phyloP scores from a whole-genome alignment of 1,140 invertebrate genomes.

The Drosophila yakuba region DNA sequence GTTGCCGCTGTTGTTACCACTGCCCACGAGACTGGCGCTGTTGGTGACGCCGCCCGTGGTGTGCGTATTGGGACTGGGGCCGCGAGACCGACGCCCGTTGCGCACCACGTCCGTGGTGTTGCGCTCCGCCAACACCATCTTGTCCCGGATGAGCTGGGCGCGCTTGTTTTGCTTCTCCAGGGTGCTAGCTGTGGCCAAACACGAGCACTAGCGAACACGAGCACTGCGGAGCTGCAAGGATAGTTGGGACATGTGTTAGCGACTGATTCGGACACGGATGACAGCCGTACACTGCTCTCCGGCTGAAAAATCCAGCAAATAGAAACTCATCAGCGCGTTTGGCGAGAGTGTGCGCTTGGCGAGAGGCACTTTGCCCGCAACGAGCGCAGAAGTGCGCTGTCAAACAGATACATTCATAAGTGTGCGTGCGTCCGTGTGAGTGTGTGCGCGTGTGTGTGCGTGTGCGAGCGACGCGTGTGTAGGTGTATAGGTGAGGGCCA shows the following conservation, averaged over 20 bases:
- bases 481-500: slow-evolving; percentile 38
- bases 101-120: slow-evolving; percentile 91
- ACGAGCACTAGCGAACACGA: slow-evolving; percentile 20
- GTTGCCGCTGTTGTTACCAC: slow-evolving; percentile 42
- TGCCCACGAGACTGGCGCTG: slow-evolving; percentile 15
- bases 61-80: slow-evolving; percentile 94
- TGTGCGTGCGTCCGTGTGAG: slow-evolving; percentile 26
- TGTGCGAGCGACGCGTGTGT: slow-evolving; percentile 15
- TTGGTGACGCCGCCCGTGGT: slow-evolving; percentile 84
- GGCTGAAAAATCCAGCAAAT: slow-evolving; percentile 49
- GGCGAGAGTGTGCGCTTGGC: slow-evolving; percentile 50
- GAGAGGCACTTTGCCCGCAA: slow-evolving; percentile 60
- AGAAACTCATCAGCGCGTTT: slow-evolving; percentile 59
- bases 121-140: slow-evolving; percentile 94
- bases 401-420: slow-evolving; percentile 50
- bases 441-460: slow-evolving; percentile 22
- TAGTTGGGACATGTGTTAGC: not conserved
- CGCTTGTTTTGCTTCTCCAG: slow-evolving; percentile 83
- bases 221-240: slow-evolving; percentile 14
- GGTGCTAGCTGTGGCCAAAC: slow-evolving; percentile 36
- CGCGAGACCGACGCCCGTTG: slow-evolving; percentile 93
- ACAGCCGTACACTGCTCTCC: not conserved
- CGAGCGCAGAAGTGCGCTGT: slow-evolving; percentile 55
- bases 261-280: not conserved
- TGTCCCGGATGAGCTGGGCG: slow-evolving; percentile 80